Conservation (phyloP, 2,888 invertebrate genomes). For the Acronicta alni region DNA sequence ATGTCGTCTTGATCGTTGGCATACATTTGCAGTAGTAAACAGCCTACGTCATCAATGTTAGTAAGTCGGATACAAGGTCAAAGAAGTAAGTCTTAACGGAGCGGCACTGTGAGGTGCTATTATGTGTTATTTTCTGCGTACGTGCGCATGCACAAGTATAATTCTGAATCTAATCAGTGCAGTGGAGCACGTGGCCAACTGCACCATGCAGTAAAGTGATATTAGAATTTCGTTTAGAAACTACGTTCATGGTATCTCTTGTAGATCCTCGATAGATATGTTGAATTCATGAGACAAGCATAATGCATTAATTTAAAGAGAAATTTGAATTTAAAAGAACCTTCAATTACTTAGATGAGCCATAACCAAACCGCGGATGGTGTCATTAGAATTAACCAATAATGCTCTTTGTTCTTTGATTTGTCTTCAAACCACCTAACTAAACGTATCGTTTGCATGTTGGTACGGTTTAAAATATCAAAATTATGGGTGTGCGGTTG, state of each 20-base stretch:
- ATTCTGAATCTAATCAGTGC: constrained; percentile 66
- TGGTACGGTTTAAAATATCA: constrained; percentile 40
- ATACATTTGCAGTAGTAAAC: constrained; percentile 26
- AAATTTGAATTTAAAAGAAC: too few species aligned
- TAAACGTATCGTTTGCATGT: constrained; percentile 10
- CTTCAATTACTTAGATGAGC: background rate
- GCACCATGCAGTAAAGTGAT: constrained; percentile 22
- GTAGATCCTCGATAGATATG: too few species aligned
- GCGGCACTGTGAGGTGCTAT: constrained; percentile 50
- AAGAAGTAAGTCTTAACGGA: constrained; percentile 51
- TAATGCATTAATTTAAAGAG: too few species aligned
- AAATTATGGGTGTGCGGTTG: constrained; percentile 56
- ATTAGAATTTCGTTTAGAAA: constrained; percentile 1
- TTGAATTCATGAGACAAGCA: too few species aligned
- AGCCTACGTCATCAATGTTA: constrained; percentile 36
- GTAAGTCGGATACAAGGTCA: constrained; percentile 19
- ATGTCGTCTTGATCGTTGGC: constrained; percentile 3
- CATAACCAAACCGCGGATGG: background rate
- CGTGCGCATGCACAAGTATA: constrained; percentile 64
- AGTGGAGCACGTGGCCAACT: constrained; percentile 58
- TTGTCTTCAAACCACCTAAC: constrained; percentile 13
- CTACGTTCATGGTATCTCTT: background rate
- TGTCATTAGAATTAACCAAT: background rate
- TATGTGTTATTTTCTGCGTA: constrained; percentile 73
- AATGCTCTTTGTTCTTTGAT: constrained; percentile 4